Evolutionary conservation across 2,113 vertebrate species (phyloP), one percentile per base, ranked within the genome.

Genomic region (Lipophrys pholis): DNA sequence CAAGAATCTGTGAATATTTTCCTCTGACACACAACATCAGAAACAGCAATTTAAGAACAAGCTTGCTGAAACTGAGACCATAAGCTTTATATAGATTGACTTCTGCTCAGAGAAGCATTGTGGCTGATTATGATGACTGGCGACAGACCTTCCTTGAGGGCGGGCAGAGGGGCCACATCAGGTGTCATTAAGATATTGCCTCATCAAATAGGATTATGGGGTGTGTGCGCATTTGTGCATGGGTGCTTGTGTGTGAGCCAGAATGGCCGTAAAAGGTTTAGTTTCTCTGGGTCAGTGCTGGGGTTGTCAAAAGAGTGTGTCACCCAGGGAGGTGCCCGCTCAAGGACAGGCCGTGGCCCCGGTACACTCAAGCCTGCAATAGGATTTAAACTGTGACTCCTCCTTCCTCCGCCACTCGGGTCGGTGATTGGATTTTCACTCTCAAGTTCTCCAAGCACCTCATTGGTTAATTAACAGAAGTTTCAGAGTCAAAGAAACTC

Each of bases 111-210:
- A 76, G 75, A 73, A 71, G 42, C 61, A 62, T 76, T 0, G 15
- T 57, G 71, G 57, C 64, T 89, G 87, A 88, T 89, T 78, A 83
- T 73, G 68, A 76, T 85, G 88, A 86, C 85, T 70, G 70, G 81
- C 82, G 82, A 87, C 73, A 79, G 84, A 80, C 64, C 67, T 80
- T 54, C 57, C 67, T 71, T 67, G 56, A 79, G 83, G 75, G 60
- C 65, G 78, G 55, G 38, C 68, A 36, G 65, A 80, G 41, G 51
- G 85, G 73, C 81, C 75, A 88, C 82, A 89, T 89, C 82, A 69
- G 85, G 81, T 88, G 77, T 93, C 90, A 92, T 94, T 93, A 94
- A 82, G 91, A 90, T 92, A 93, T 94, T 94, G 92, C 73, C 86
- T 93, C 85, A 88, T 92, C 85, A 91, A 92, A 93, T 93, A 68